These are phyloP conservation scores for Beaufortia kweichowensis DNA, from an alignment of 2,113 vertebrate species.

Conservation along the genomic window DNA sequence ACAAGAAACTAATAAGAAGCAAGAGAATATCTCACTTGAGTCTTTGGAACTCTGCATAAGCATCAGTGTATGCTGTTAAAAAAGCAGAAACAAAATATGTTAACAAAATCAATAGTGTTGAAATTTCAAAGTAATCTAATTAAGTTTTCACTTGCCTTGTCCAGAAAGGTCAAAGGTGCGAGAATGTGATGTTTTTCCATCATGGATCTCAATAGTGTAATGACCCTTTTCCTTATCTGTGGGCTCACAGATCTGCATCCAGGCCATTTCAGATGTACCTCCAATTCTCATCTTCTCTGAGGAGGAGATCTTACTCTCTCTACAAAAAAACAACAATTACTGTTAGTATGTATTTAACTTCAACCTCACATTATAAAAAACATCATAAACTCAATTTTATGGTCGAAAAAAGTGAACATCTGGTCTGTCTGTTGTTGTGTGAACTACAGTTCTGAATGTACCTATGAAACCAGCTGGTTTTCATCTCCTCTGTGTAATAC, in stretches of 20 bases:
- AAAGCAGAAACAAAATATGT: neutral
- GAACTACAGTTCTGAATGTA: slow-evolving; percentile 54
- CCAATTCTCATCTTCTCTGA: slow-evolving; percentile 94
- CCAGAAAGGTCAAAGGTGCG: slow-evolving; percentile 90
- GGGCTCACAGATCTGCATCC: slow-evolving; percentile 94
- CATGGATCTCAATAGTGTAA: slow-evolving; percentile 89
- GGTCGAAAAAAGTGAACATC: too few relatives aligned
- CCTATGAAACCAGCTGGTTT: slow-evolving; percentile 90
- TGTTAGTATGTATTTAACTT: too few relatives aligned
- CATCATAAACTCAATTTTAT: too few relatives aligned
- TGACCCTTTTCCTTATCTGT: slow-evolving; percentile 94
- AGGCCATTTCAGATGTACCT: slow-evolving; percentile 86
- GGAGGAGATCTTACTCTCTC: slow-evolving; percentile 90
- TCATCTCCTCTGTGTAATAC: slow-evolving; percentile 96
- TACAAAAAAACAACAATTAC: slow-evolving; percentile 56
- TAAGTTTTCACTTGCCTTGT: slow-evolving; percentile 77
- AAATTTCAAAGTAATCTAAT: too few relatives aligned
- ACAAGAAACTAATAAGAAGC: neutral
- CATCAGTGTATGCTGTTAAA: slow-evolving; percentile 87
- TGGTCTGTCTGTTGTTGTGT: too few relatives aligned
- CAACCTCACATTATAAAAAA: neutral
- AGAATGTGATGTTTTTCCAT: slow-evolving; percentile 79
- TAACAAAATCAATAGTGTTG: too few relatives aligned
- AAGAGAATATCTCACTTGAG: slow-evolving; percentile 83
- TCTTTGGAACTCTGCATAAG: slow-evolving; percentile 87